phyloP scores from a whole-genome alignment of 2,113 vertebrate genomes.

The Oriolus oriolus region DNA sequence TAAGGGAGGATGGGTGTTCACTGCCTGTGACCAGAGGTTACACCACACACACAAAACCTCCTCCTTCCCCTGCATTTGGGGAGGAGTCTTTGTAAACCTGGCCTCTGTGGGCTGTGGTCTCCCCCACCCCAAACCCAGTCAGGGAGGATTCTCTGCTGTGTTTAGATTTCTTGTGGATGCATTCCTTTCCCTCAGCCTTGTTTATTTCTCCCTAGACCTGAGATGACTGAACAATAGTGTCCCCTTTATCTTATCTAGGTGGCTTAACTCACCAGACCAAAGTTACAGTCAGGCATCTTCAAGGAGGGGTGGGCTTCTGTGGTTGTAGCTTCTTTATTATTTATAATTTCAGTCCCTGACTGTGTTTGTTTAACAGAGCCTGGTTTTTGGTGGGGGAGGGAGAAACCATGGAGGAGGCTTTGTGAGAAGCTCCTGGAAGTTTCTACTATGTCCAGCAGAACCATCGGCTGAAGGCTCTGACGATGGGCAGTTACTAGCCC shows the following conservation, averaged over 20 bases:
- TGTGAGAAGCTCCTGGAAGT: no score
- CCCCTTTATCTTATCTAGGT: not conserved
- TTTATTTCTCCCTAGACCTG: not conserved
- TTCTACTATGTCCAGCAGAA: no score
- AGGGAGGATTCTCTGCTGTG: not conserved
- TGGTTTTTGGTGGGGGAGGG: no score
- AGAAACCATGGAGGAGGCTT: no score
- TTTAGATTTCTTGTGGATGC: not conserved
- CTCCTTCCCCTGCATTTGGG: not conserved
- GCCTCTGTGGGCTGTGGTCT: not conserved
- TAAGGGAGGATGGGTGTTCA: not conserved
- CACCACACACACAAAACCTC: not conserved
- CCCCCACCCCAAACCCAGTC: not conserved
- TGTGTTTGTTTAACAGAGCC: not conserved
- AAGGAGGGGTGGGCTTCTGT: not conserved
- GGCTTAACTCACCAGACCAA: not conserved
- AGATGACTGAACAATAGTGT: not conserved
- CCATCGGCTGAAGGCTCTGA: no score
- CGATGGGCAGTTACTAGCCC: no score
- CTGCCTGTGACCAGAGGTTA: not conserved
- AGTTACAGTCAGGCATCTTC: not conserved
- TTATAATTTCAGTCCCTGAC: not conserved
- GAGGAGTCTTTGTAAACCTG: not conserved
- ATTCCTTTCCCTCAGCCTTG: not conserved
- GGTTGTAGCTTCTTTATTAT: not conserved